Base-by-base conservation (phyloP, 2,797 vertebrate genomes). In the Pitangus sulphuratus region DNA sequence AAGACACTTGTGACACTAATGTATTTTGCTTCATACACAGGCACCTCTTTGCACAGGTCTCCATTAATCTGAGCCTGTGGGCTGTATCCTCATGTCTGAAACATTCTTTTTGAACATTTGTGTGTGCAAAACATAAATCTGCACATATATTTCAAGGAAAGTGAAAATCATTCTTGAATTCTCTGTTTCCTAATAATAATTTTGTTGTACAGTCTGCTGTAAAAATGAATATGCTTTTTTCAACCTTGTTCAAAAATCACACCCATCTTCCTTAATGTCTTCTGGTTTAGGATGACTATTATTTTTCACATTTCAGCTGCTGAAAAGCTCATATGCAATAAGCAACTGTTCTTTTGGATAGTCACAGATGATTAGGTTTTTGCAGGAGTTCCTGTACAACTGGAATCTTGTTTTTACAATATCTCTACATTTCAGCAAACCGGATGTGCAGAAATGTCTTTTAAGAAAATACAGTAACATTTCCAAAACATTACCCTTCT, bases 291-390 rank as follows among this genome's bases (percentile, higher is more conserved):
- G 22, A 54, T 78, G n/a, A 51, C 57, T 90, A 31, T 28, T 78
- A 7, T 84, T 93, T 93, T 88, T 77, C 65, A 71, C 35, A 61
- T 91, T 92, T 92, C 40, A 85, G 50, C 40, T 83, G 35, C 64
- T 83, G 69, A 78, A 95, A 94, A 84, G 47, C 61, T 89, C 11
- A 5, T 42, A 53, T 76, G 54, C 3, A 3, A 40, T 79, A 88
- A 94, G 66, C 16, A 85, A 71, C n/a, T 54, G 12, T 14, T 88
- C 47, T 71, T 84, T 45, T 56, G 31, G 39, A 75, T 72, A 89
- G 89, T 48, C 58, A 61, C 30, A 79, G 20, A 57, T 83, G 44
- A 82, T 69, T 60, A 71, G 69, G 71, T 72, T 62, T 94, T 84
- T 84, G 35, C 19, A 81, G 77, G 31, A 92, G 31, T 31, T 89